Conservation (phyloP, 1,140 invertebrate species). For the Propsilocerus akamusi region DNA sequence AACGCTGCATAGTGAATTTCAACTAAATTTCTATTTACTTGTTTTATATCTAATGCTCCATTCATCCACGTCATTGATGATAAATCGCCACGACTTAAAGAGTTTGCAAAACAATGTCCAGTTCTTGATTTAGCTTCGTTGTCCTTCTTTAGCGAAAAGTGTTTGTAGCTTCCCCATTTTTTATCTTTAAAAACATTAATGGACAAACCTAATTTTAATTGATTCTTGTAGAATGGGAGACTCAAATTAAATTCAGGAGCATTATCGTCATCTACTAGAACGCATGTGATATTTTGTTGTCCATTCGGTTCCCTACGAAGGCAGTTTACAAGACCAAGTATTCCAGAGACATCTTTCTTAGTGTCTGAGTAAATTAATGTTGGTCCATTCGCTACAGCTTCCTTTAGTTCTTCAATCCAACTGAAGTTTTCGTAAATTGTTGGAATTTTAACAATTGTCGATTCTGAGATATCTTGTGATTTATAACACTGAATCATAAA, state of each 20-base stretch:
- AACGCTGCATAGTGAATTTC: slow-evolving; percentile 44
- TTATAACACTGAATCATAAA: slow-evolving; percentile 19
- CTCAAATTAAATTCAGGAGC: slow-evolving; percentile 43
- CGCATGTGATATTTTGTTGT: slow-evolving; percentile 32
- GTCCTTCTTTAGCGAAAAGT: slow-evolving; percentile 35
- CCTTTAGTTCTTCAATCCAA: slow-evolving; percentile 26
- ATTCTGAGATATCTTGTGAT: slow-evolving; percentile 12
- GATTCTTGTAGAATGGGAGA: slow-evolving; percentile 39
- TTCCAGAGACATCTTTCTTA: slow-evolving; percentile 46
- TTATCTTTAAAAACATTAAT: slow-evolving; percentile 53
- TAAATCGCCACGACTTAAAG: slow-evolving; percentile 62
- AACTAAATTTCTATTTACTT: slow-evolving; percentile 25
- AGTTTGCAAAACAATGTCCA: slow-evolving; percentile 60
- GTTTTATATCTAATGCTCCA: slow-evolving; percentile 27
- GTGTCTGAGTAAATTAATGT: slow-evolving; percentile 34
- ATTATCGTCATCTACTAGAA: slow-evolving; percentile 41
- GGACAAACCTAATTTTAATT: slow-evolving; percentile 51
- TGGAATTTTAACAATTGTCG: slow-evolving; percentile 15
- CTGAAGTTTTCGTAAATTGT: slow-evolving; percentile 18
- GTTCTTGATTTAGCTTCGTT: too few species aligned
- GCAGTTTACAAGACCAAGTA: slow-evolving; percentile 69
- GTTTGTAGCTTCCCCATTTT: slow-evolving; percentile 64
- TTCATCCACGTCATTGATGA: slow-evolving; percentile 69
- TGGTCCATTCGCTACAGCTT: slow-evolving; percentile 26
- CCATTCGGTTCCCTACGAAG: slow-evolving; percentile 47